phyloP scores from a whole-genome alignment of 1,140 invertebrate genomes.

The Tetragonula clypearis region DNA sequence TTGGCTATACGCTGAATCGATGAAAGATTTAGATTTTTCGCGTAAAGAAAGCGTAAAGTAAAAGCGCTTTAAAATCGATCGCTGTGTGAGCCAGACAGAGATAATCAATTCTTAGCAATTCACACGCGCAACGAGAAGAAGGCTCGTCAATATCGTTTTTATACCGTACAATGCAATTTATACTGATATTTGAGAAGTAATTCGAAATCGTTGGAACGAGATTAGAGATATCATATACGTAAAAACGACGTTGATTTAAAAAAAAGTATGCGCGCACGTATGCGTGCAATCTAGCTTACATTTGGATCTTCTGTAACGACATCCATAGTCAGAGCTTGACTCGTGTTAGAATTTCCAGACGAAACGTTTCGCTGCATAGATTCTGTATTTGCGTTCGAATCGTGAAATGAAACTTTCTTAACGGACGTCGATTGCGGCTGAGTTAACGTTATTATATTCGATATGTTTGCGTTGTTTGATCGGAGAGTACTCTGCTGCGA shows the following conservation, averaged over 20 bases:
- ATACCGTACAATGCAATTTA: too few species aligned
- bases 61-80: too few species aligned
- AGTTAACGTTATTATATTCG: conserved; percentile 75
- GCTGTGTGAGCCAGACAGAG: too few species aligned
- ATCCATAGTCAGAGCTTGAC: conserved; percentile 82
- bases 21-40: not conserved
- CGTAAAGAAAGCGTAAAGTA: not conserved
- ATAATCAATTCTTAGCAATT: too few species aligned
- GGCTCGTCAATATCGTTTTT: too few species aligned
- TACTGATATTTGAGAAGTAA: not conserved
- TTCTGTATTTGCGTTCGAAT: conserved; percentile 84
- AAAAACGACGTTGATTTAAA: not conserved
- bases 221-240: not conserved
- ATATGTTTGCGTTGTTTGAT: conserved; percentile 78
- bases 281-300: conserved; percentile 83
- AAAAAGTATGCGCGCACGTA: not conserved
- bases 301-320: conserved; percentile 90
- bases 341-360: conserved; percentile 67
- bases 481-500: conserved; percentile 83
- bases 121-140: too few species aligned
- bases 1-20: not conserved
- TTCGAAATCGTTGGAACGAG: not conserved
- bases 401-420: conserved; percentile 90
- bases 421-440: conserved; percentile 71
- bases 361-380: conserved; percentile 71